These are phyloP conservation scores for Tethea ocularis DNA, from an alignment of 2,888 invertebrate genomes.

Conservation along the genomic window DNA sequence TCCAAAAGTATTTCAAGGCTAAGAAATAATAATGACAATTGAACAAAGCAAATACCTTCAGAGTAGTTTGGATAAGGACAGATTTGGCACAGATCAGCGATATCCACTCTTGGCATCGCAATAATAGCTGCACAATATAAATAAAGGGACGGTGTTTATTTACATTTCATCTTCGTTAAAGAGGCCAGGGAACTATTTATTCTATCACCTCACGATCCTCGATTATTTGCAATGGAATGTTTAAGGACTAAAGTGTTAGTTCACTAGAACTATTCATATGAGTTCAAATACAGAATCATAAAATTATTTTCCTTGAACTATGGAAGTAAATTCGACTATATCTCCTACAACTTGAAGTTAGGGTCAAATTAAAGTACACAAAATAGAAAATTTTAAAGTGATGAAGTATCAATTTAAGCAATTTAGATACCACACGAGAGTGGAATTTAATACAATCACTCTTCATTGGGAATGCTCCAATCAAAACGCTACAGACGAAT, in stretches of 20 bases:
- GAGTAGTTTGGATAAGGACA: conserved; percentile 17
- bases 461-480: conserved; percentile 11
- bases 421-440: neutral
- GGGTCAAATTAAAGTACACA: no score
- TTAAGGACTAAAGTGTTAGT: neutral
- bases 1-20: neutral
- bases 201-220: neutral
- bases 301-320: neutral
- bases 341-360: no score
- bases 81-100: conserved; percentile 36
- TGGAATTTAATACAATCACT: neutral
- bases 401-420: neutral
- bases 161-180: conserved; percentile 23
- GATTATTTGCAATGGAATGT: neutral
- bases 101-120: conserved; percentile 36
- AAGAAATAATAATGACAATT: neutral
- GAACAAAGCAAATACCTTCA: conserved; percentile 22
- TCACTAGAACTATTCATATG: neutral
- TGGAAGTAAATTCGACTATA: neutral
- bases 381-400: no score
- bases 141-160: conserved; percentile 26
- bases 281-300: neutral
- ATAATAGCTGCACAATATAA: conserved; percentile 23
- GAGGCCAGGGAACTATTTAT: conserved; percentile 16
- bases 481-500: conserved; percentile 21